Percentiles rank a stretch among this genome's conserved stretches.
phyloP scores from a whole-genome alignment of 1,140 invertebrate genomes.

The Drosophila kurseongensis region DNA sequence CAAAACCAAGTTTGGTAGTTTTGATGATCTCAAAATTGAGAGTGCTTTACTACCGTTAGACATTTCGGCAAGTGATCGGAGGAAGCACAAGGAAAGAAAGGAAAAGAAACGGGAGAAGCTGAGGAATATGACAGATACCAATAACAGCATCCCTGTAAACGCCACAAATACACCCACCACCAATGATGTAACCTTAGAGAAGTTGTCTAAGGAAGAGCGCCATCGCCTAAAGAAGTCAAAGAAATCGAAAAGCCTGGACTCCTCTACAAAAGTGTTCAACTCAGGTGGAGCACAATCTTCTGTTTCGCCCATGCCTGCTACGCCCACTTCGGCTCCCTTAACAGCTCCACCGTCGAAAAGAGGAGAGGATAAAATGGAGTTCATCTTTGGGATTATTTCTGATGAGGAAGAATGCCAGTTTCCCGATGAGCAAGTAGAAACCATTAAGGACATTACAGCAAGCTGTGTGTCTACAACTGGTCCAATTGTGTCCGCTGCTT shows the following conservation, averaged over 20 bases:
- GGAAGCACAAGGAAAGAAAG: constrained; percentile 85
- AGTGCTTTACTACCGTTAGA: constrained; percentile 5
- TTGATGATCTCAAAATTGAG: constrained; percentile 63
- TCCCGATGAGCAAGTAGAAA: constrained; percentile 55
- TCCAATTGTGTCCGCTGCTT: constrained; percentile 76
- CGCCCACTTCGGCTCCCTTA: constrained; percentile 33
- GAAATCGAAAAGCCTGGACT: constrained; percentile 84
- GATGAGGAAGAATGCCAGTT: constrained; percentile 87
- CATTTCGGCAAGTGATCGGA: constrained; percentile 43
- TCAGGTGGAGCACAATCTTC: constrained; percentile 5
- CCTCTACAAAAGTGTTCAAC: constrained; percentile 34
- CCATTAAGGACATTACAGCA: constrained; percentile 40
- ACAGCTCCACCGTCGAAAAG: constrained; percentile 36
- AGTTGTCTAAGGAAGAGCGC: constrained; percentile 82
- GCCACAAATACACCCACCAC: background rate
- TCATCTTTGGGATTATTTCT: constrained; percentile 93
- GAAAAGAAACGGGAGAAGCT: constrained; percentile 90
- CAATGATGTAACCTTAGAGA: constrained; percentile 74
- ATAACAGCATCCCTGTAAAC: constrained; percentile 34
- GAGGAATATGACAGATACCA: constrained; percentile 83
- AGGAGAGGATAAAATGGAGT: constrained; percentile 92
- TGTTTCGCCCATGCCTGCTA: constrained; percentile 29
- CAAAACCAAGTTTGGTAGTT: constrained; percentile 61
- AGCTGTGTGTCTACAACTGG: constrained; percentile 53
- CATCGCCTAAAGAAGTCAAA: constrained; percentile 86